Base-by-base conservation (phyloP, 2,888 invertebrate species). In the Resseliella maxima region DNA sequence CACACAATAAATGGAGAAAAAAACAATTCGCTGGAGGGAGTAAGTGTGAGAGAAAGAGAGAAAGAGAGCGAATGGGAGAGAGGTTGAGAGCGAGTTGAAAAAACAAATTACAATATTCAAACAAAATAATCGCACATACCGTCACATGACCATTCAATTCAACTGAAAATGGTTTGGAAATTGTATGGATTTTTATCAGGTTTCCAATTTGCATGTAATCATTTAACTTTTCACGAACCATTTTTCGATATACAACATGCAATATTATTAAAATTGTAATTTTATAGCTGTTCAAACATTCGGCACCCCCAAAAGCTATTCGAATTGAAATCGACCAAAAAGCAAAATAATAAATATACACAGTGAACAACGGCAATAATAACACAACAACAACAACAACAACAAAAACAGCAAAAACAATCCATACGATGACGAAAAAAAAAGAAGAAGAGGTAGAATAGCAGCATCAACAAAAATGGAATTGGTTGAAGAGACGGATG, bases 281-380 rank as follows among this genome's bases (percentile, higher is more conserved):
- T 72, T 72, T 31, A 72, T 72, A 72, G 72, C 72, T 72, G 12
- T 12, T 59, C 59, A 59, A 59, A 59, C 27, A 59, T 8, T 27
- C 59, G 59, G 21, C 2, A 59, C 21, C 15, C 15, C 72, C 31
- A 31, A 72, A 72, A 72, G 72, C 72, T 35, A 72, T 72, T n/a
- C 72, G 72, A 72, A 72, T 31, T 72, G 72, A 72, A 72, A 72
- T 72, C 72, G 31, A 72, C 72, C 72, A 72, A 72, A 35, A 72
- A 27, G 2, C 24, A 18, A 59, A 59, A 59, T 59, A 59, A 59
- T 59, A 59, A 59, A 59, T 24, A 59, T 24, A 59, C 50, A 50
- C n/a, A 6, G 50, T 10, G 21, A 8, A 24, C 24, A 72, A 72
- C 12, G 31, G 31, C 72, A 72, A 72, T n/a, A 72, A 72, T 31